Conservation (phyloP, 2,888 invertebrate species). For the Gastracanthus pulcherrimus region DNA sequence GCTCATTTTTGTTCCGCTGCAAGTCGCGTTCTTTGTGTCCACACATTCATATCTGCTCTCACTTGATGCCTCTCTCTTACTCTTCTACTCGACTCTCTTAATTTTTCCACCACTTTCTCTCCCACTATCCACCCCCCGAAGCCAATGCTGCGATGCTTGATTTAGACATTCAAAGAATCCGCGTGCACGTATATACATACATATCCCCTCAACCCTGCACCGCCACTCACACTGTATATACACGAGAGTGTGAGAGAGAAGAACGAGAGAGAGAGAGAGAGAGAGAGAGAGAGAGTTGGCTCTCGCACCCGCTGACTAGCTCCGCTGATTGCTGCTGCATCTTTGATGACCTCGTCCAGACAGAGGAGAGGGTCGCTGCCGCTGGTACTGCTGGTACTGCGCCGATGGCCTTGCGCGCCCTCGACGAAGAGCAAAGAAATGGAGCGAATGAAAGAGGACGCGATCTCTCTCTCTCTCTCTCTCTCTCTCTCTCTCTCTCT, state of each 20-base stretch:
- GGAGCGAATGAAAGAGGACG: slow-evolving; percentile 54
- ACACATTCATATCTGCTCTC: not conserved
- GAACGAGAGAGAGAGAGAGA: slow-evolving; percentile 29
- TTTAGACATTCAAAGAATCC: slow-evolving; percentile 75
- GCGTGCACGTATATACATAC: slow-evolving; percentile 67
- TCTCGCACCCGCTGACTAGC: slow-evolving; percentile 73
- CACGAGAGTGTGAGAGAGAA: not conserved
- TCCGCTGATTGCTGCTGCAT: slow-evolving; percentile 77
- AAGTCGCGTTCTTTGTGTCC: slow-evolving; percentile 6
- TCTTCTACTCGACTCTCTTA: slow-evolving; percentile 18
- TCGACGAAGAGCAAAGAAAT: slow-evolving; percentile 44
- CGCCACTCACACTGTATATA: not conserved
- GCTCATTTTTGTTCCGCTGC: slow-evolving; percentile 25
- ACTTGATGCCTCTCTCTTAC: not conserved
- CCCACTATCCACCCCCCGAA: not conserved
- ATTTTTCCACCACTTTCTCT: slow-evolving; percentile 42
- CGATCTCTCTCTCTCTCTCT: no score
- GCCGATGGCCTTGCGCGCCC: slow-evolving; percentile 42
- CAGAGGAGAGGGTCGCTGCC: slow-evolving; percentile 62
- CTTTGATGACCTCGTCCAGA: slow-evolving; percentile 77
- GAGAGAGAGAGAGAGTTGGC: slow-evolving; percentile 60
- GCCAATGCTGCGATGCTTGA: slow-evolving; percentile 67
- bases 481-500: no score
- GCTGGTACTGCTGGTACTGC: no score
- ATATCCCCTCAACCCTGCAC: no score